phyloP scores from a whole-genome alignment of 2,797 vertebrate species.

The Muraenolepis orangiensis region DNA sequence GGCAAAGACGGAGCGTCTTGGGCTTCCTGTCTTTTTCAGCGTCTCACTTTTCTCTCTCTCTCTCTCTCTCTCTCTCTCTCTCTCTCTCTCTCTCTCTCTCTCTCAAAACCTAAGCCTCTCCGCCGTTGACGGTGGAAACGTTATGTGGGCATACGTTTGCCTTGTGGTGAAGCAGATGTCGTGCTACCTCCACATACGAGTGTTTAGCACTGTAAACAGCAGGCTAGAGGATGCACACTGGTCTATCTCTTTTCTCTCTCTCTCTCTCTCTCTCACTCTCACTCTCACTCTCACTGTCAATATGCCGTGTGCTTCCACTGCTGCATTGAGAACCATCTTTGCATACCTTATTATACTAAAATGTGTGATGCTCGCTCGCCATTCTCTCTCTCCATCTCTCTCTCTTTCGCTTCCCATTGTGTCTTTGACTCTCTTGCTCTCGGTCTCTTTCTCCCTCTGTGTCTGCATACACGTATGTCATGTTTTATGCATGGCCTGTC shows the following conservation, averaged over 20 bases:
- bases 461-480: conserved; percentile 40
- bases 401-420: conserved; percentile 15
- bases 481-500: conserved; percentile 58
- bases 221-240: conserved; percentile 32
- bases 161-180: conserved; percentile 21
- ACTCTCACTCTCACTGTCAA: conserved; percentile 38
- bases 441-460: conserved; percentile 17
- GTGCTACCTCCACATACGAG: conserved; percentile 32
- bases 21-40: conserved; percentile 43
- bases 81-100: conserved; percentile 18
- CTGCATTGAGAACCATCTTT: conserved; percentile 61
- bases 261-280: conserved; percentile 22
- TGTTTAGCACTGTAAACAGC: conserved; percentile 37
- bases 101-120: conserved; percentile 32
- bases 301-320: conserved; percentile 28
- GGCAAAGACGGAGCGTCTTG: conserved; percentile 43
- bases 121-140: conserved; percentile 42
- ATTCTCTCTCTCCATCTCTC: conserved; percentile 9
- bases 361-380: conserved; percentile 7
- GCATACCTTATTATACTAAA: conserved; percentile 59
- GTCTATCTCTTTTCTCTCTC: conserved; percentile 37
- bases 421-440: conserved; percentile 11
- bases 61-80: conserved; percentile 22
- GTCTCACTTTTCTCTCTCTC: conserved; percentile 28
- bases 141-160: conserved; percentile 33